A percentile compares a stretch with the other conserved stretches of the same genome.
phyloP scores from a whole-genome alignment of 1,140 invertebrate genomes.

The Semibalanus balanoides region DNA sequence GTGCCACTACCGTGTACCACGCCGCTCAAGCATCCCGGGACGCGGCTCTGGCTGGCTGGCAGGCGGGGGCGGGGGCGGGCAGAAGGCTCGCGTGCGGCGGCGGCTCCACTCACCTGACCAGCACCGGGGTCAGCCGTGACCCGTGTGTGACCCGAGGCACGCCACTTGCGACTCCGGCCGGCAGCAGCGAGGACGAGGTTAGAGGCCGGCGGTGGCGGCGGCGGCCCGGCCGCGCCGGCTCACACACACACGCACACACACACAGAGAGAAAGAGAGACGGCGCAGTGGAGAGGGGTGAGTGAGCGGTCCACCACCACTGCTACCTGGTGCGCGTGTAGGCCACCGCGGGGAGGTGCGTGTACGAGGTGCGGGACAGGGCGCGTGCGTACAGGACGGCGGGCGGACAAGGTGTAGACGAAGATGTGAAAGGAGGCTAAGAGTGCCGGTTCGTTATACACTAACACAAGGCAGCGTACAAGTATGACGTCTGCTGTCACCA shows the following conservation, averaged over 20 bases:
- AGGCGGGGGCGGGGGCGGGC: too few relatives aligned
- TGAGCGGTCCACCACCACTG: not conserved
- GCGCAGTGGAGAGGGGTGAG: constrained; percentile 9
- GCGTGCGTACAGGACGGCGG: not conserved
- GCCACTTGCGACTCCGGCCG: not conserved
- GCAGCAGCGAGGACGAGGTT: not conserved
- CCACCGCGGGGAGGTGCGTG: not conserved
- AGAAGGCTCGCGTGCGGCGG: too few relatives aligned
- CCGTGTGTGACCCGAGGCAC: too few relatives aligned
- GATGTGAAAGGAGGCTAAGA: not conserved
- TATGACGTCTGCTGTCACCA: too few relatives aligned
- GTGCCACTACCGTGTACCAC: too few relatives aligned
- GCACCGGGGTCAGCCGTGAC: not conserved
- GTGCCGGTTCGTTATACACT: not conserved
- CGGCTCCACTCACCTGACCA: not conserved
- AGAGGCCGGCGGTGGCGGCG: not conserved
- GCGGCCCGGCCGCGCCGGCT: not conserved
- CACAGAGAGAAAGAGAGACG: not conserved
- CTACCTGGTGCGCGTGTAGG: not conserved
- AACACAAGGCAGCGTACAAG: not conserved
- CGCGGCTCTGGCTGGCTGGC: too few relatives aligned
- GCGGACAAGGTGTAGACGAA: not conserved
- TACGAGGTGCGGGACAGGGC: too few relatives aligned
- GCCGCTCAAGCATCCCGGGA: too few relatives aligned
- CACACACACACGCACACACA: not conserved